Evolutionary conservation across 2,113 vertebrate species (phyloP).

Genomic region (Odobenus rosmarus): DNA sequence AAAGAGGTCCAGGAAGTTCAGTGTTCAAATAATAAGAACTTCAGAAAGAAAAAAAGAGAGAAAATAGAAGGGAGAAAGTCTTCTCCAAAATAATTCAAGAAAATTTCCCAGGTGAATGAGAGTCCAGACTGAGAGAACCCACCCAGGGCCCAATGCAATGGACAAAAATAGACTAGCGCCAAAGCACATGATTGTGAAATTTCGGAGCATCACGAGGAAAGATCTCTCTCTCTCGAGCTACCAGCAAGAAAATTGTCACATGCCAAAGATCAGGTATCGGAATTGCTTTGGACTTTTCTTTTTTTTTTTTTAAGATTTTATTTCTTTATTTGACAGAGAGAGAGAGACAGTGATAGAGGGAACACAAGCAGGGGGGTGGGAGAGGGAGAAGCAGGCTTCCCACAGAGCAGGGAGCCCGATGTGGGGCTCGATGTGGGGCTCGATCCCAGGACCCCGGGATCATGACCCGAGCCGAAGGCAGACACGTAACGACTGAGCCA

Average conservation of each 20-base stretch:
- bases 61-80: neutral
- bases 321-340: too few species aligned
- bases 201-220: neutral
- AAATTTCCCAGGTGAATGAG: neutral
- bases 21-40: neutral
- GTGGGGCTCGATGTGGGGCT: too few species aligned
- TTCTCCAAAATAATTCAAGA: neutral
- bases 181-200: neutral
- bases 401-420: too few species aligned
- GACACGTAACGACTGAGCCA: too few species aligned
- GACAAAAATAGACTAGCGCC: neutral
- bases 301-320: too few species aligned
- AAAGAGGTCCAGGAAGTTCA: neutral
- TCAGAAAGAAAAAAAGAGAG: neutral
- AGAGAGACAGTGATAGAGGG: too few species aligned
- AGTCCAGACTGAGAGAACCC: neutral
- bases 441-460: too few species aligned
- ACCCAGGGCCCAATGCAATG: neutral
- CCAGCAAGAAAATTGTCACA: neutral
- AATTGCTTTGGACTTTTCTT: neutral
- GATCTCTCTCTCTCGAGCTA: neutral
- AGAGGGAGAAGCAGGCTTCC: too few species aligned
- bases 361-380: too few species aligned
- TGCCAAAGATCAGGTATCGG: neutral
- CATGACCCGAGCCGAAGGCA: too few species aligned